Evolutionary conservation across 1,140 invertebrate species (phyloP).

Genomic region (Lepidotrigona ventralis): DNA sequence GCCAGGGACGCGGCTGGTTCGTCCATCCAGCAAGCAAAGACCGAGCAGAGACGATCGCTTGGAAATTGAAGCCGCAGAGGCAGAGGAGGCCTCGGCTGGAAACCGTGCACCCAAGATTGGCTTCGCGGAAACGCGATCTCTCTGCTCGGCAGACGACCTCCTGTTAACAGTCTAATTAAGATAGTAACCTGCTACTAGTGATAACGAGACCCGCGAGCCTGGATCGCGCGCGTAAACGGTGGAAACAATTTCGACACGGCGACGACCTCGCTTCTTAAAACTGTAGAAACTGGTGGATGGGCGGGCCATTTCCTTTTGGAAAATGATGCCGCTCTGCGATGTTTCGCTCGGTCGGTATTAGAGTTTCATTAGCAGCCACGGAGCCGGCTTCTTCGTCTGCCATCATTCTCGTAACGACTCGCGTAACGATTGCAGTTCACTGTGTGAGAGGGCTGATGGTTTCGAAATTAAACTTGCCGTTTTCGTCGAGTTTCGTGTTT

Average conservation of each 20-base stretch:
- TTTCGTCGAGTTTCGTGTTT: background rate
- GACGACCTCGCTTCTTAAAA: slow-evolving; percentile 7
- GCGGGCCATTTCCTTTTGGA: slow-evolving; percentile 24
- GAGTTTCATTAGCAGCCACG: slow-evolving; percentile 4
- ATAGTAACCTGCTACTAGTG: slow-evolving; percentile 31
- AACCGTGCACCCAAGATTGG: slow-evolving; percentile 43
- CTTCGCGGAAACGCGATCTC: slow-evolving; percentile 47
- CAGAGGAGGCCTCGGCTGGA: background rate
- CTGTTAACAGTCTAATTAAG: slow-evolving; percentile 50
- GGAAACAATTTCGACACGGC: slow-evolving; percentile 26
- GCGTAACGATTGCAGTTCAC: background rate
- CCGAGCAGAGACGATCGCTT: slow-evolving; percentile 10
- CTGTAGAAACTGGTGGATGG: background rate
- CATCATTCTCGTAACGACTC: background rate
- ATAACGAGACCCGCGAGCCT: slow-evolving; percentile 23
- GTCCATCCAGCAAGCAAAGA: background rate
- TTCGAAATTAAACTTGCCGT: background rate
- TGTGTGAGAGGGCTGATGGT: background rate
- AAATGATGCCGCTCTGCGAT: background rate
- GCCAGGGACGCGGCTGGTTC: background rate
- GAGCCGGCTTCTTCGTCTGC: background rate
- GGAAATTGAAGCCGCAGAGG: slow-evolving; percentile 30
- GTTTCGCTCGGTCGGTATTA: background rate
- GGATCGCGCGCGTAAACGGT: background rate
- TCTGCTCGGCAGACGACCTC: slow-evolving; percentile 19